A percentile compares a stretch with the other conserved stretches of the same genome.
These are phyloP conservation scores for Lepidocyrtinus sp. DNA, from an alignment of 2,888 invertebrate species.

Conservation along the genomic window DNA sequence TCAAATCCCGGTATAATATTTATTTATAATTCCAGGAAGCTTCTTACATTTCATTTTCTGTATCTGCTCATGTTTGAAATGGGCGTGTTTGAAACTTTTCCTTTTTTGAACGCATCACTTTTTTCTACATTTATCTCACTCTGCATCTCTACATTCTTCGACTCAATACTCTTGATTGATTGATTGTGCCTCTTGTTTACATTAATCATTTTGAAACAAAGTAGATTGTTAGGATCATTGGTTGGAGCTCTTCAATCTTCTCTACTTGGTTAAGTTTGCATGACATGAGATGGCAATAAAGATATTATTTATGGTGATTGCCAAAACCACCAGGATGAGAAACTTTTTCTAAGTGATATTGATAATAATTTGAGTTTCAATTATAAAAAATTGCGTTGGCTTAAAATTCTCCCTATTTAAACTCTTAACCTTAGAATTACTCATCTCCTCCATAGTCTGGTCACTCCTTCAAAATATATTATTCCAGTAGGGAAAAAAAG, in stretches of 20 bases:
- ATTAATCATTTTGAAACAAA: neutral
- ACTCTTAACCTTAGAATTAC: too few species aligned
- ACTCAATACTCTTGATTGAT: neutral
- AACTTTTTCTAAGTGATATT: too few species aligned
- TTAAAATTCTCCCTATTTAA: too few species aligned
- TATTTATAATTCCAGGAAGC: constrained; percentile 1
- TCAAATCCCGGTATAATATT: constrained; percentile 89
- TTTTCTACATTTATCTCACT: neutral
- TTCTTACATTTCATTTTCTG: neutral
- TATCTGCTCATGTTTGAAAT: neutral
- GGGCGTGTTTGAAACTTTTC: neutral
- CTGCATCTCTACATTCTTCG: neutral
- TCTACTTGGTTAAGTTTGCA: constrained; percentile 40
- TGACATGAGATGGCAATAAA: constrained; percentile 41
- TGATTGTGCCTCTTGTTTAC: neutral
- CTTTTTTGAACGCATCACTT: neutral
- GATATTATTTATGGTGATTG: constrained; percentile 50
- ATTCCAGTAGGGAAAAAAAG: neutral
- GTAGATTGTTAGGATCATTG: neutral
- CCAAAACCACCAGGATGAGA: too few species aligned
- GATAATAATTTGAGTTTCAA: too few species aligned
- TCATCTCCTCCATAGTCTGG: too few species aligned
- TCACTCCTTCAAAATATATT: too few species aligned
- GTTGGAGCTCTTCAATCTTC: neutral
- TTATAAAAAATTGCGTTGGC: too few species aligned